Evolutionary conservation across 2,888 invertebrate species (phyloP).

Genomic region (Meteorus colon): DNA sequence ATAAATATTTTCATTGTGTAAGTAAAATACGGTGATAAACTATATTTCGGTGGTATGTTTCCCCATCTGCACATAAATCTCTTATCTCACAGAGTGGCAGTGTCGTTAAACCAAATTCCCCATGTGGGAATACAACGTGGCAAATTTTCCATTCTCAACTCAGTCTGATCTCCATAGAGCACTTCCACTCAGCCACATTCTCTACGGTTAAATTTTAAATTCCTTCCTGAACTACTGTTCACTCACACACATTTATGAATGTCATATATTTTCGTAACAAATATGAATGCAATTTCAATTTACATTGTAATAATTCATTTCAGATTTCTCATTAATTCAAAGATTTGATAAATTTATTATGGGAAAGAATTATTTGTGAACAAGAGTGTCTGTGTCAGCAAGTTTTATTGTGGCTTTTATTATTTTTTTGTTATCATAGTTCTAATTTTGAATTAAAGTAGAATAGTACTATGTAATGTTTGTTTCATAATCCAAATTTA

Average conservation of each 20-base stretch:
- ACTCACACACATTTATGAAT: background rate
- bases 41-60: background rate
- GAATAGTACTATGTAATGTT: too few species aligned
- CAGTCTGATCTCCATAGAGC: background rate
- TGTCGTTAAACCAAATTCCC: slow-evolving; percentile 11
- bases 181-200: background rate
- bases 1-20: background rate
- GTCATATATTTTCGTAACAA: background rate
- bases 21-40: background rate
- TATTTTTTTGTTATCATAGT: too few species aligned
- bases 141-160: background rate
- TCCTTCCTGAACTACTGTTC: background rate
- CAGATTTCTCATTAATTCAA: too few species aligned
- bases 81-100: background rate
- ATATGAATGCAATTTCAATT: too few species aligned
- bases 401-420: too few species aligned
- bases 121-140: background rate
- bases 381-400: too few species aligned
- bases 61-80: background rate
- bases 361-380: too few species aligned
- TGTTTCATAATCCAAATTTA: too few species aligned
- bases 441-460: too few species aligned
- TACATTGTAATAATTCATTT: too few species aligned
- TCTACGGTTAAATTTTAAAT: too few species aligned
- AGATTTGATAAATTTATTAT: too few species aligned